Base-by-base conservation (phyloP, 1,140 invertebrate species). In the Adelges cooleyi region DNA sequence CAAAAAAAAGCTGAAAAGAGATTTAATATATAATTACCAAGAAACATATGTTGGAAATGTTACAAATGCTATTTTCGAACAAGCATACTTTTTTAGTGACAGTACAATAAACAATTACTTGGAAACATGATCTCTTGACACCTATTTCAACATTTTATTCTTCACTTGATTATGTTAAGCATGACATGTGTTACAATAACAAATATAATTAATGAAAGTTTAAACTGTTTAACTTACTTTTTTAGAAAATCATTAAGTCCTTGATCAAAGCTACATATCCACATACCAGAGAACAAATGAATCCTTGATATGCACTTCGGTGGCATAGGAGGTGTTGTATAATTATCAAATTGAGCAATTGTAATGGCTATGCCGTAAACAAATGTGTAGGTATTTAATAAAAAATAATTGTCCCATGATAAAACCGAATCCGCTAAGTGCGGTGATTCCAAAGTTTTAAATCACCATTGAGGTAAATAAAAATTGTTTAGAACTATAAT, bases 201-300 rank as follows among this genome's bases (percentile, higher is more conserved):
- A n/a, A n/a, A n/a, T n/a, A n/a, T n/a, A n/a, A n/a, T n/a, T n/a
- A n/a, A n/a, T n/a, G n/a, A n/a, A n/a, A n/a, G n/a, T n/a, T n/a
- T n/a, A n/a, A n/a, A n/a, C n/a, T n/a, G n/a, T 23, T 46, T 44
- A 25, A 62, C 38, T 74, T 78, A 92, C 87, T 80, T 86, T 69
- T 90, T 80, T 66, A 95, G 80, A 79, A 95, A 96, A 70, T 81
- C 81, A 72, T 95, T 93, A 15, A 95, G 80, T 23, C 92, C 92
- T 72, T 84, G 80, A 79, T 96, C 92, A 79, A 96, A 96, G 73
- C 89, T 82, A 73, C 89, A 87, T n/a, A n/a, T n/a, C 93, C 94
- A 98, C 88, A 98, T 93, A 72, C 94, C 86, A 1, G 93, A 93
- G 77, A 95, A 96, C 17, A 89, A 80, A 78, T 94, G 89, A 68